Evolutionary conservation across 2,113 vertebrate species (phyloP), one percentile per base, ranked within the genome.

Genomic region (Phalacrocorax pelagicus): DNA sequence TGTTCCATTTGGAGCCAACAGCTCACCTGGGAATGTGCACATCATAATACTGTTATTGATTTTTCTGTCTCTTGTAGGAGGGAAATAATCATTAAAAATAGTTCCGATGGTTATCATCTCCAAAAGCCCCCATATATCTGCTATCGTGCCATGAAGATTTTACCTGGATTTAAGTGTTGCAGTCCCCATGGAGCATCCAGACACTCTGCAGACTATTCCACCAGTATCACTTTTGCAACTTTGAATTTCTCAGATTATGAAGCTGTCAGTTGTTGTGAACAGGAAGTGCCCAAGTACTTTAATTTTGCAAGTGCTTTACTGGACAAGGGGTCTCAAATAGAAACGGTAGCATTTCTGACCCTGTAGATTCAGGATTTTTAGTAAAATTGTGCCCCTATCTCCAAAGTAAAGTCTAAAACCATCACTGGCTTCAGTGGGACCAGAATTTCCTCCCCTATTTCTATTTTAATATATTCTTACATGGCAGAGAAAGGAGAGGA

Each of bases 291-390:
- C 0, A 73, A 98, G 69, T 96, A 96, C 55, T 98, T 98, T 61
- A 98, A 99, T 95, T 99, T 99, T 92, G 98, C 98, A 55, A 97
- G 90, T 22, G 98, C 98, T 74, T 97, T 99, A 34, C 88, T 99
- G 82, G 98, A 98, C 77, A 96, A 96, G 38, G 98, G 98, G 98
- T 96, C 98, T 42, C 90, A 91, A 38, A 96, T 94, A 42, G 97
- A 98, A 91, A 98, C 99, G 98, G 98, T 98, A 96, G 18, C 21
- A 11, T 73, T 94, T 59, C 62, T 75, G 27, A 51, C 47, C 44
- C 19, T 75, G 6, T 29, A 38, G n/a, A 22, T 81, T 67, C 29
- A 62, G 29, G 67, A 49, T 44, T 55, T 61, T 65, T 42, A 63
- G 44, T 59, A 34, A 75, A 75, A 32, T 27, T 32, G 11, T 65